These are phyloP conservation scores for Napeogenes inachia DNA, from an alignment of 2,888 invertebrate species.

Conservation along the genomic window DNA sequence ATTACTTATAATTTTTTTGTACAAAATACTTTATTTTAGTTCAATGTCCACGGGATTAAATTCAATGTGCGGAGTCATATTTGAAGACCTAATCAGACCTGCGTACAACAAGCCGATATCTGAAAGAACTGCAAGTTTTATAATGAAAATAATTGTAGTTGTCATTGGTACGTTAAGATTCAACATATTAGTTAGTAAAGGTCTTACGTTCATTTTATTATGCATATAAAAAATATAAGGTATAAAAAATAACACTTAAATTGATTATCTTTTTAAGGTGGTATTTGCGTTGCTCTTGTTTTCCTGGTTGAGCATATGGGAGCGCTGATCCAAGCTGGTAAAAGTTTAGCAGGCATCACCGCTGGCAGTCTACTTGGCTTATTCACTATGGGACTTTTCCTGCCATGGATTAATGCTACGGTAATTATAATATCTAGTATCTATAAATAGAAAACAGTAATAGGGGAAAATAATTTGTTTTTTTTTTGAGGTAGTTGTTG, in stretches of 20 bases:
- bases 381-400: slow-evolving; percentile 83
- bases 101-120: slow-evolving; percentile 79
- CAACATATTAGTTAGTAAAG: neutral
- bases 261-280: slow-evolving; percentile 49
- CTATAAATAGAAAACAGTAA: too few species aligned
- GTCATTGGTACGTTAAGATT: slow-evolving; percentile 65
- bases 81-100: slow-evolving; percentile 84
- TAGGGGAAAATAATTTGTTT: too few species aligned
- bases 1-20: neutral
- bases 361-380: slow-evolving; percentile 84
- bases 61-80: slow-evolving; percentile 86
- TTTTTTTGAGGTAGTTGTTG: too few species aligned
- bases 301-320: slow-evolving; percentile 85
- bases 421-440: slow-evolving; percentile 52
- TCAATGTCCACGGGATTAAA: slow-evolving; percentile 87
- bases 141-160: slow-evolving; percentile 84
- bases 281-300: slow-evolving; percentile 81
- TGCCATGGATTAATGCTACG: slow-evolving; percentile 82
- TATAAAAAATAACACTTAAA: neutral
- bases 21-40: slow-evolving; percentile 55
- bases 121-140: slow-evolving; percentile 80
- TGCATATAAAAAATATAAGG: neutral
- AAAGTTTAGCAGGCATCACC: slow-evolving; percentile 83
- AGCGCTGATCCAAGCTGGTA: slow-evolving; percentile 83
- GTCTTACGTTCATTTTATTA: slow-evolving; percentile 14